Evolutionary conservation across 2,113 vertebrate species (phyloP), one percentile per base, ranked within the genome.

Genomic region (Cricetomys ansorgei): DNA sequence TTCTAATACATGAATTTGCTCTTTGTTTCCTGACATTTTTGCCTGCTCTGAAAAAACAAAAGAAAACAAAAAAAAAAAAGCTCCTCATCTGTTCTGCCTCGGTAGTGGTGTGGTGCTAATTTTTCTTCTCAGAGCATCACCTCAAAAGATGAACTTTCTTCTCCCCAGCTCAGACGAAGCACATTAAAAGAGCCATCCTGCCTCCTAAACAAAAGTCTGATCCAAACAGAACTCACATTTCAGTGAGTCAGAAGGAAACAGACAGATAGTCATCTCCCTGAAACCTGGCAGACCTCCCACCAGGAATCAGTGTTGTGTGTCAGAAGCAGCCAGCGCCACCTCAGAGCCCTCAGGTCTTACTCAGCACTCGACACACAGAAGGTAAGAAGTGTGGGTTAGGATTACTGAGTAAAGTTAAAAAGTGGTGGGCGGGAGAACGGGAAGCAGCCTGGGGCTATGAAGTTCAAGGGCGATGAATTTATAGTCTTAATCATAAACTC

Each of bases 181-280:
- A 80, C 53, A 85, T 37, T 73, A 64, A 96, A 64, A 40, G 81
- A 94, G 53, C 45, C 62, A 65, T 40, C 86, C 69, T 48, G 65
- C 73, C 77, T 96, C 95, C 85, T 76, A 86, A 95, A 84, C 70
- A 81, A 77, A 53, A 27, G 67, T 87, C 45, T 80, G 88, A 93
- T 96, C 93, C 89, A 95, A 94, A 89, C 59, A 84, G 70, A 89
- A 91, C 93, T 97, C 96, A 95, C 80, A 91, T 92, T 90, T 93
- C 94, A 94, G 94, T 97, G 97, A 97, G 84, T 97, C 97, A 97
- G 65, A 96, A 96, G 97, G 94, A 96, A 97, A 79, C 53, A 94
- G 89, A 92, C 92, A 92, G 95, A 95, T 87, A 96, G 10, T 96
- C 93, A 95, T 94, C 95, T 90, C 55, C 48, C 89, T 89, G 92